These are phyloP conservation scores for Platycercus adscitus DNA, from an alignment of 2,113 vertebrate genomes.

Conservation along the genomic window DNA sequence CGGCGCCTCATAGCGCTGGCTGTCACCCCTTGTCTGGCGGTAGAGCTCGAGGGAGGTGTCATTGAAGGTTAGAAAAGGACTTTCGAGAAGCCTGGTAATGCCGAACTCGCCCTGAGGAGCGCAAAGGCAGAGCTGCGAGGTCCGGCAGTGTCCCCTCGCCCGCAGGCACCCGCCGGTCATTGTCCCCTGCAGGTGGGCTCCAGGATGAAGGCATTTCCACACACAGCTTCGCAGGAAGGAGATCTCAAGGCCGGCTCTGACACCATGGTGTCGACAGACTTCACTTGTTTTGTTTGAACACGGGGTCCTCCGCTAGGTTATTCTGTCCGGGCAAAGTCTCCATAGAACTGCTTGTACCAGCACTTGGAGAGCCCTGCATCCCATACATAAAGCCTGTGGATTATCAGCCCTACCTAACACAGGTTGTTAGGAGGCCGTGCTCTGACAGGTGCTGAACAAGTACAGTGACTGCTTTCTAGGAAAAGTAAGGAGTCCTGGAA, in stretches of 20 bases:
- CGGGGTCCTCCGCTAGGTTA: accelerated
- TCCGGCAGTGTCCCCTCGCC: background rate
- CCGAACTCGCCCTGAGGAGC: background rate
- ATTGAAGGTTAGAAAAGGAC: accelerated
- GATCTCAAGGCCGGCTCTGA: background rate
- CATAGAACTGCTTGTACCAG: background rate
- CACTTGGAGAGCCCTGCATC: background rate
- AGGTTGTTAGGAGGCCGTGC: accelerated
- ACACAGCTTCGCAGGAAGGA: background rate
- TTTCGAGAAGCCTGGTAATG: background rate
- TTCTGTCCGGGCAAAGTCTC: background rate
- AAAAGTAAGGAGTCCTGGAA: background rate
- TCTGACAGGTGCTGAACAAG: accelerated
- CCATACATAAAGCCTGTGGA: accelerated
- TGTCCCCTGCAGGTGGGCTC: accelerated
- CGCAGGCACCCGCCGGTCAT: accelerated
- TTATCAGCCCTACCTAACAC: background rate
- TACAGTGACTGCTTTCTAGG: background rate
- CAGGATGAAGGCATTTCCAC: accelerated
- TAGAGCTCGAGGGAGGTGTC: background rate
- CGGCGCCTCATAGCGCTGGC: background rate
- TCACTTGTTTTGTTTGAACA: background rate
- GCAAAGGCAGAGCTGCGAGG: background rate
- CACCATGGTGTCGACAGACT: accelerated
- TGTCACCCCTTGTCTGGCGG: accelerated